Evolutionary conservation across 1,140 invertebrate genomes (phyloP), one percentile per base, ranked within the genome.

Genomic region (Protaetia brevitarsis): DNA sequence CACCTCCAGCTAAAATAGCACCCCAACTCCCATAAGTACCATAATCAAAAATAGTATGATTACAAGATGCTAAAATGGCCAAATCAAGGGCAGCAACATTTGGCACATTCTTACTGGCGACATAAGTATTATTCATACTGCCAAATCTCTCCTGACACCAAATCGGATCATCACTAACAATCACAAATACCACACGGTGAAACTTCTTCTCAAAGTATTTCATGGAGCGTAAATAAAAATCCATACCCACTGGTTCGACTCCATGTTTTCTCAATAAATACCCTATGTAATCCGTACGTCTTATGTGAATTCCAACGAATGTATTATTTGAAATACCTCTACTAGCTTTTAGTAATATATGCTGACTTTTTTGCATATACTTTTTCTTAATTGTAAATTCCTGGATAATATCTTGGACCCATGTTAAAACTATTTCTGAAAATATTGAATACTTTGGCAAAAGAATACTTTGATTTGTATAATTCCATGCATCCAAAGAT

Each of bases 1-100:
- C 84, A 7, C 87, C 87, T 2, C 83, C 83, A 57, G 85, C 82
- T 36, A 89, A 74, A 71, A 88, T 85, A 1, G 86, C 87, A 2
- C 84, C 86, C 82, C 88, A 89, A 65, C 86, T 86, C 5, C 88
- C 87, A 69, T 86, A 90, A 8, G 87, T 88, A 8, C 88, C 88
- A 34, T 88, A 86, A 73, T 87, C 86, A 69, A 88, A 87, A 59
- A 90, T 85, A 66, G 84, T 83, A 70, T 89, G 87, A 77, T 89
- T 86, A 73, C 87, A 88, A 3, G 80, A 77, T 5, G 84, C 80
- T 69, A 89, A 78, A 19, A 88, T 81, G 11, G 88, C 87, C 62
- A 90, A 73, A 77, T 90, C 88, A 69, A 83, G 76, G 11, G 83
- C 84, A 1, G 84, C 82, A 23, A 79, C 79, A 66, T 75, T 80